Conservation (phyloP, 2,797 vertebrate genomes). For the Aldrovandia affinis region DNA sequence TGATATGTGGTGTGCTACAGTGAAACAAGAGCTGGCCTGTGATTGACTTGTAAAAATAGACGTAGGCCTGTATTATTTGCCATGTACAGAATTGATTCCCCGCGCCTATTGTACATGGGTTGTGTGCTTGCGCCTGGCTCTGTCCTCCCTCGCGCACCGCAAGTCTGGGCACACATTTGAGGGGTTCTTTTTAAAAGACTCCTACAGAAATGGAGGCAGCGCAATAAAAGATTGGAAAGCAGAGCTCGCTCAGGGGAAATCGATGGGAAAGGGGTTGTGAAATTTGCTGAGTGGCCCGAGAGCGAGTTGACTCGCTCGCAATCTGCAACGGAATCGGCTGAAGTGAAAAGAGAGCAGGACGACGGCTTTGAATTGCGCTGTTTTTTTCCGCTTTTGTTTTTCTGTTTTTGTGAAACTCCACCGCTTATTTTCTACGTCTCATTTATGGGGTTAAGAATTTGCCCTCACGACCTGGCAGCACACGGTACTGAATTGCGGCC, state of each 20-base stretch:
- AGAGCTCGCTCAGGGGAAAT: constrained; percentile 52
- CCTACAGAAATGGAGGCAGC: not conserved
- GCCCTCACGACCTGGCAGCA: not conserved
- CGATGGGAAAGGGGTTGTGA: constrained; percentile 66
- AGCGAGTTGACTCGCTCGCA: constrained; percentile 42
- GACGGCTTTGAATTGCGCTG: not conserved
- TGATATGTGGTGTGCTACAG: not conserved
- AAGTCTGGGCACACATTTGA: not conserved
- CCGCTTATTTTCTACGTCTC: not conserved
- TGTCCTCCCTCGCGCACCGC: not conserved
- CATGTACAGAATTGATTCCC: not conserved
- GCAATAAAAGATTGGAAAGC: not conserved
- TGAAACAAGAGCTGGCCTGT: not conserved
- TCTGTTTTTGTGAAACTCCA: not conserved
- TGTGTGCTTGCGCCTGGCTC: not conserved
- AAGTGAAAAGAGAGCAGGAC: not conserved
- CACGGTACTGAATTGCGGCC: not conserved
- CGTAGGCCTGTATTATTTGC: not conserved
- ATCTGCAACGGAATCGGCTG: not conserved
- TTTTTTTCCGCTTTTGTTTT: not conserved
- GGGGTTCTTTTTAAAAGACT: not conserved
- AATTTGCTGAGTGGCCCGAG: constrained; percentile 71
- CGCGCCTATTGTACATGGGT: not conserved
- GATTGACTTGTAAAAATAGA: not conserved
- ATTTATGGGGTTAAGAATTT: not conserved